phyloP scores from a whole-genome alignment of 2,113 vertebrate genomes.

The Pontoporia blainvillei region DNA sequence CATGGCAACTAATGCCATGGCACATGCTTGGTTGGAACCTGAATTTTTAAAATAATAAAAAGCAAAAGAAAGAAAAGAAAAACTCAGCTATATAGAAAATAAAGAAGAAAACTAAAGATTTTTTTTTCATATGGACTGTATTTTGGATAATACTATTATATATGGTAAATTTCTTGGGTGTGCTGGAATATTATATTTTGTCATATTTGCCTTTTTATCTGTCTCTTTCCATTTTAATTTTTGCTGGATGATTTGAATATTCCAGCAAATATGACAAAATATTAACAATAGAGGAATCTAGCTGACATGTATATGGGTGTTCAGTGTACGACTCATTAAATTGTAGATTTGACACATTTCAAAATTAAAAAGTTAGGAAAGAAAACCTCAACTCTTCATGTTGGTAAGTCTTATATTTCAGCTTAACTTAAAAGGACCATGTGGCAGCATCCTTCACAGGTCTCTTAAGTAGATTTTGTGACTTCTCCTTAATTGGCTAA shows the following conservation, averaged over 20 bases:
- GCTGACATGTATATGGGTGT: background rate
- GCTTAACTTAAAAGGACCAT: background rate
- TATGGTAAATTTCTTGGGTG: background rate
- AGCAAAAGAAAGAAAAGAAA: background rate
- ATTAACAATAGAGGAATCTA: background rate
- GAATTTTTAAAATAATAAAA: background rate
- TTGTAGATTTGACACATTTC: background rate
- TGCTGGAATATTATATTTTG: background rate
- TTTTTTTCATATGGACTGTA: background rate
- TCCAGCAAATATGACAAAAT: background rate
- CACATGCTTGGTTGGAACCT: background rate
- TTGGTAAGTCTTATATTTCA: background rate
- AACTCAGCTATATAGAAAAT: background rate
- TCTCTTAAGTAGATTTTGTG: background rate
- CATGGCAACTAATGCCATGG: background rate
- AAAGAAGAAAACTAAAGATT: background rate
- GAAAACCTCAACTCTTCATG: background rate
- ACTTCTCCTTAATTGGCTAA: constrained; percentile 52
- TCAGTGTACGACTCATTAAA: background rate
- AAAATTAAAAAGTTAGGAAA: constrained; percentile 26
- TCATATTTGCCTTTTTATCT: background rate
- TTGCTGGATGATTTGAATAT: background rate
- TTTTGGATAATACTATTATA: background rate
- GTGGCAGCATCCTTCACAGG: background rate
- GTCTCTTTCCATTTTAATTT: background rate